Percentiles rank a stretch among this genome's conserved stretches.
phyloP scores from a whole-genome alignment of 2,797 vertebrate species.

The Rousettus madagascariensis region DNA sequence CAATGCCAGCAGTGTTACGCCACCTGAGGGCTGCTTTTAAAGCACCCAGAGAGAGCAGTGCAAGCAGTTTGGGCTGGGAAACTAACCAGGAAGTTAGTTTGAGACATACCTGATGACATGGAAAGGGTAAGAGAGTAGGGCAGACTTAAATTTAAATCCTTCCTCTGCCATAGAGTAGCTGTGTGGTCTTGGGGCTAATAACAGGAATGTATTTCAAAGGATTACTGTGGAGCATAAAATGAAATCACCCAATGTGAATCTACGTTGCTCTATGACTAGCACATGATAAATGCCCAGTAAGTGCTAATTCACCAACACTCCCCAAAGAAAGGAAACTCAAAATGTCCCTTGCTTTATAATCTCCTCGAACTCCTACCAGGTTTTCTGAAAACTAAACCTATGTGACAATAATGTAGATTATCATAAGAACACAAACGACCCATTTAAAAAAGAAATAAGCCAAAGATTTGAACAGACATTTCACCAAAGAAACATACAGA shows the following conservation, averaged over 20 bases:
- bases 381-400: constrained; percentile 7
- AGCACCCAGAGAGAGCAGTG: neutral
- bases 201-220: constrained; percentile 28
- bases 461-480: neutral
- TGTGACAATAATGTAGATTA: neutral
- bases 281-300: constrained; percentile 26
- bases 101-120: neutral
- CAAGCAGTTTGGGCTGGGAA: neutral
- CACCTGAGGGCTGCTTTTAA: constrained; percentile 39
- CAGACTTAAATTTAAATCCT: neutral
- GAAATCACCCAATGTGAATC: constrained; percentile 5
- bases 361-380: neutral
- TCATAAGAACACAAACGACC: neutral
- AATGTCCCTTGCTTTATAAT: neutral
- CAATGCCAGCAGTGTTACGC: neutral
- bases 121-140: neutral
- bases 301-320: neutral
- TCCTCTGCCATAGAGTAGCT: neutral
- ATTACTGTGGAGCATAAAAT: neutral
- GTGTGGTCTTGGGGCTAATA: neutral
- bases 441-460: neutral
- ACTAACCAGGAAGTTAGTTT: neutral
- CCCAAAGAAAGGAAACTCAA: constrained; percentile 1
- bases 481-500: neutral
- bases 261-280: constrained; percentile 16